Evolutionary conservation across 1,140 invertebrate genomes (phyloP).

Genomic region (Sweltsa coloradensis): DNA sequence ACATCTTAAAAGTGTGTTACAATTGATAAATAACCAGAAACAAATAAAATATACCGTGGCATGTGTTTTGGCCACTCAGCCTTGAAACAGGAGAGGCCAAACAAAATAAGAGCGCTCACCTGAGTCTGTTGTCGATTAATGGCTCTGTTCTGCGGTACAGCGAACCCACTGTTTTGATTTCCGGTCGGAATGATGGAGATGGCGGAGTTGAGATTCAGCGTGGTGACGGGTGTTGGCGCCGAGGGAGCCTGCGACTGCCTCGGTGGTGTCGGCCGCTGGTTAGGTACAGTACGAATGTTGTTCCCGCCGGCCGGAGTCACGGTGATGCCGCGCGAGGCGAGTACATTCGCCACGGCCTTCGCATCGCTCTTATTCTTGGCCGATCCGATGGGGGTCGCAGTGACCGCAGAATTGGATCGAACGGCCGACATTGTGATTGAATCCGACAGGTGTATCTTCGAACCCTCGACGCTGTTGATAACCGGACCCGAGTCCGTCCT

Average conservation of each 20-base stretch:
- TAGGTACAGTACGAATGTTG: constrained; percentile 15
- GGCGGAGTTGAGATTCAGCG: constrained; percentile 54
- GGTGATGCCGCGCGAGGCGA: constrained; percentile 61
- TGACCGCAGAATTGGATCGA: constrained; percentile 27
- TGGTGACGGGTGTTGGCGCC: constrained; percentile 26
- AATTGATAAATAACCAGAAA: too few relatives aligned
- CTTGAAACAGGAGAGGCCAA: too few relatives aligned
- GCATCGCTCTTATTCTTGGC: constrained; percentile 41
- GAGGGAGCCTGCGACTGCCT: neutral
- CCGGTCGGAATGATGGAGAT: constrained; percentile 53
- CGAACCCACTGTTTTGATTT: constrained; percentile 28
- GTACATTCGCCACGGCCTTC: constrained; percentile 56
- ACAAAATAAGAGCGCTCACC: too few relatives aligned
- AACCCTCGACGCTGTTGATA: constrained; percentile 58
- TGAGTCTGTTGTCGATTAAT: too few relatives aligned
- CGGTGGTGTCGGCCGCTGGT: neutral
- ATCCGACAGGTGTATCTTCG: constrained; percentile 44
- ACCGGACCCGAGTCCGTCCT: constrained; percentile 55
- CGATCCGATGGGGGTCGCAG: neutral
- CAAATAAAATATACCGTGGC: too few relatives aligned
- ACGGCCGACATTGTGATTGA: constrained; percentile 53
- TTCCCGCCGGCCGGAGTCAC: constrained; percentile 43
- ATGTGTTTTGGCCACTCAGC: too few relatives aligned
- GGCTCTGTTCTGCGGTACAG: too few relatives aligned
- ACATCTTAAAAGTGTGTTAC: too few relatives aligned